Evolutionary conservation across 2,888 invertebrate genomes (phyloP), one percentile per base, ranked within the genome.

Genomic region (Drosophila austrosaltans): DNA sequence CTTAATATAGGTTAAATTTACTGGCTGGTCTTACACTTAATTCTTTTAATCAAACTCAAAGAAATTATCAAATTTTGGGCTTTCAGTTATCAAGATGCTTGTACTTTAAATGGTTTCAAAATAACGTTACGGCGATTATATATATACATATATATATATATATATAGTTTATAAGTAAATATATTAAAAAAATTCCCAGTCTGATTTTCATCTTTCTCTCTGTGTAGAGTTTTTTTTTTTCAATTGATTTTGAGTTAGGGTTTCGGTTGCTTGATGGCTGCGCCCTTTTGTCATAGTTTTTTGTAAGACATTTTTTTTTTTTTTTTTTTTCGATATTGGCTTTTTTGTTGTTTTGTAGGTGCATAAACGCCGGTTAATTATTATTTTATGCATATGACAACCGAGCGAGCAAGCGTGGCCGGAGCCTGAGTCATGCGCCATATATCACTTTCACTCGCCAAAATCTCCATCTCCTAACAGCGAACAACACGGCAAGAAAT

Each of bases 391-490:
- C 80, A 85, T 76, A 83, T 85, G 86, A 87, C 81, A 57, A 54
- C 30, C 58, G 54, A 16, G 39, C 54, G 54, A 16, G 39, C 54
- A 56, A 69, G 62, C 63, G 57, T 72, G 63, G 71, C 58, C 63
- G 65, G 22, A 22, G 78, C 61, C 78, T 88, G 83, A 84, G 72
- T 88, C 83, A 83, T 87, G 72, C 73, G 73, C 75, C 78, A 79
- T 88, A 83, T 81, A 88, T 84, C 83, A 86, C 83, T 84, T 84
- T 84, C 83, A 84, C 83, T 88, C 74, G 87, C 69, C 66, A 71
- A 75, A 85, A 75, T 36, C 30, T 40, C 48, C 67, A 48, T 22
- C 48, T 48, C 48, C 48, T 48, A 66, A 64, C 63, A 59, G 64
- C 78, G 78, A 66, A 69, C 64, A 25, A 48, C 48, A 48, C 48